Evolutionary conservation across 2,113 vertebrate species (phyloP), one percentile per base, ranked within the genome.

Genomic region (Corythaixoides concolor): DNA sequence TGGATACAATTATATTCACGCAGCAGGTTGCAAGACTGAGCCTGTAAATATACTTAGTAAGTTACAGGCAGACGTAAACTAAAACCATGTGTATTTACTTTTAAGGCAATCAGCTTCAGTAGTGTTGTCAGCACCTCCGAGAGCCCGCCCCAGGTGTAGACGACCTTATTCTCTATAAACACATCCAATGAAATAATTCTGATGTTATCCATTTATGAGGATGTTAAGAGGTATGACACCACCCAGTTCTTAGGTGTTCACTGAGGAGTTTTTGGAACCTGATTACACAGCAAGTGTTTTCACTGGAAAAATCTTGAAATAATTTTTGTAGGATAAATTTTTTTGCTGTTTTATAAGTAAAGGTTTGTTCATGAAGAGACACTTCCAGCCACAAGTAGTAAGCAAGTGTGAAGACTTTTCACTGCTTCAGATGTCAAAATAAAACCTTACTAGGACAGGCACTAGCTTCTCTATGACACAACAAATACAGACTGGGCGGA

Each of bases 51-150:
- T 43, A 77, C 92, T 98, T 97, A 95, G 97, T 70, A 95, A 96
- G 97, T 95, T 95, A 88, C 58, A 86, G 93, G 88, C 96, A 89
- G 92, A 90, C 90, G 90, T 94, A 97, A 98, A 98, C 85, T 55
- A 77, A 94, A 98, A 97, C 94, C 98, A 98, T 86, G 90, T 98
- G 98, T 97, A 96, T 97, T 98, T 98, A 84, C 94, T 97, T 98
- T 98, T 95, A 93, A 96, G 85, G 93, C 92, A 95, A 94, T 96
- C 96, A 94, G 90, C 88, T 97, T 97, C 86, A 88, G 90, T 82
- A 89, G 95, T 88, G 85, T 97, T 97, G 96, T 98, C 97, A 98
- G 90, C 95, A 97, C 96, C 95, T 95, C 93, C 80, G 91, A 98
- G 90, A 88, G 62, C 66, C 80, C 0, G 68, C 91, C 91, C 75